These are phyloP conservation scores for Cheiracanthium punctorium DNA, from an alignment of 2,888 invertebrate genomes.

Conservation along the genomic window DNA sequence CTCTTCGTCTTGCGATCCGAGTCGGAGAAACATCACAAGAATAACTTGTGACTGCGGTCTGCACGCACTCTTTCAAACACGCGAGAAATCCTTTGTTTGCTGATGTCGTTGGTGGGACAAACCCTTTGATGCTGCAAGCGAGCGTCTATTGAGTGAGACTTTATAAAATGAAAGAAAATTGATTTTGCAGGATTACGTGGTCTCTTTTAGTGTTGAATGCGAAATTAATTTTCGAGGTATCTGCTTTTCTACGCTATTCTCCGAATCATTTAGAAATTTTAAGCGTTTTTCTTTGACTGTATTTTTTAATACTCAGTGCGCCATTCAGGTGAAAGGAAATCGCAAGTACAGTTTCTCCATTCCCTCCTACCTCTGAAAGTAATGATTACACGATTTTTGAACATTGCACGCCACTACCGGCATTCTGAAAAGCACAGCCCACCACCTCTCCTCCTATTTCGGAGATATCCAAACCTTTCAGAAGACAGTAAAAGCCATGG, in stretches of 20 bases:
- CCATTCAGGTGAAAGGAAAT: too few species aligned
- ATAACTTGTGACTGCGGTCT: neutral
- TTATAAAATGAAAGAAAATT: constrained; percentile 3
- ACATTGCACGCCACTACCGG: too few species aligned
- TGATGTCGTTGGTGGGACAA: neutral
- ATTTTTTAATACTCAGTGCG: too few species aligned
- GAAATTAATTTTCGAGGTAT: neutral
- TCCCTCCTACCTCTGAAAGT: too few species aligned
- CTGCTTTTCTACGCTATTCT: neutral
- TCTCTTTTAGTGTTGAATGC: neutral
- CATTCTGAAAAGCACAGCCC: too few species aligned
- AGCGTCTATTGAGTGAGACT: neutral
- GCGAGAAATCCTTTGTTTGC: neutral
- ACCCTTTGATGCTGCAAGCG: neutral
- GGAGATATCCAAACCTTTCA: too few species aligned
- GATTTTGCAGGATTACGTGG: neutral
- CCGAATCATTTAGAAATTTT: neutral
- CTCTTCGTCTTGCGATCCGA: neutral
- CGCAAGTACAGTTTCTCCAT: too few species aligned
- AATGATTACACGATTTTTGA: too few species aligned
- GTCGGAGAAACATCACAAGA: constrained; percentile 15
- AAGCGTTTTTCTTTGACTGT: neutral
- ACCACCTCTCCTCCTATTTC: too few species aligned
- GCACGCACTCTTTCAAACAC: neutral
- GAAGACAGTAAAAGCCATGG: too few species aligned